These are phyloP conservation scores for Oreochromis tanganicae DNA, from an alignment of 2,113 vertebrate genomes.

Conservation along the genomic window DNA sequence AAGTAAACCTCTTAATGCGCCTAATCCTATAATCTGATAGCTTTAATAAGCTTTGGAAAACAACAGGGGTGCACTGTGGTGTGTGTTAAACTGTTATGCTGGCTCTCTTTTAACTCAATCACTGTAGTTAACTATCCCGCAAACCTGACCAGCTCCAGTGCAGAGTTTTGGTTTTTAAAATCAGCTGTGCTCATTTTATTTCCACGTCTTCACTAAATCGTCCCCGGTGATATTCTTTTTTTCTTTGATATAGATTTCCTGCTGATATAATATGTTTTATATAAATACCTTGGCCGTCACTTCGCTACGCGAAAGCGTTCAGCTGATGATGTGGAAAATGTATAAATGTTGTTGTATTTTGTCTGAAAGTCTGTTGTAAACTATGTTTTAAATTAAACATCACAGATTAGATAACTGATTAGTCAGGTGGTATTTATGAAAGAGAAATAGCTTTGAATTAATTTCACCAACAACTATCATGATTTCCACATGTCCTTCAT, in stretches of 20 bases:
- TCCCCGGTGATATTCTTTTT: neutral
- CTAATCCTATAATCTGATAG: neutral
- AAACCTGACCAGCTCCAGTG: neutral
- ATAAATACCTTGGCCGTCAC: neutral
- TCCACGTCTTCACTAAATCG: neutral
- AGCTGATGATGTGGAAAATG: neutral
- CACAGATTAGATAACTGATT: neutral
- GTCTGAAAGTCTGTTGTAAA: neutral
- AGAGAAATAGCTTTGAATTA: neutral
- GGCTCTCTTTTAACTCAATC: neutral
- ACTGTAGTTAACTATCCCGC: neutral
- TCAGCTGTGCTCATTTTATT: neutral
- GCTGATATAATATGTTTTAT: neutral
- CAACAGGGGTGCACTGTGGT: neutral
- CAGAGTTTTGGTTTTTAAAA: neutral
- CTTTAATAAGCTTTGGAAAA: neutral
- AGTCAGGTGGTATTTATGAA: neutral
- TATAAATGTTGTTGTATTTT: neutral
- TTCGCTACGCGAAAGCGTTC: neutral
- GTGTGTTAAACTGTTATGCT: neutral
- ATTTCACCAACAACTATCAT: neutral
- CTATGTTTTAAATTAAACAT: neutral
- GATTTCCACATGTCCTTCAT: neutral
- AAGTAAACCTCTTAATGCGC: neutral
- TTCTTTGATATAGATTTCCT: neutral